Evolutionary conservation across 1,140 invertebrate species (phyloP), one percentile per base, ranked within the genome.

Genomic region (Chionoecetes opilio): DNA sequence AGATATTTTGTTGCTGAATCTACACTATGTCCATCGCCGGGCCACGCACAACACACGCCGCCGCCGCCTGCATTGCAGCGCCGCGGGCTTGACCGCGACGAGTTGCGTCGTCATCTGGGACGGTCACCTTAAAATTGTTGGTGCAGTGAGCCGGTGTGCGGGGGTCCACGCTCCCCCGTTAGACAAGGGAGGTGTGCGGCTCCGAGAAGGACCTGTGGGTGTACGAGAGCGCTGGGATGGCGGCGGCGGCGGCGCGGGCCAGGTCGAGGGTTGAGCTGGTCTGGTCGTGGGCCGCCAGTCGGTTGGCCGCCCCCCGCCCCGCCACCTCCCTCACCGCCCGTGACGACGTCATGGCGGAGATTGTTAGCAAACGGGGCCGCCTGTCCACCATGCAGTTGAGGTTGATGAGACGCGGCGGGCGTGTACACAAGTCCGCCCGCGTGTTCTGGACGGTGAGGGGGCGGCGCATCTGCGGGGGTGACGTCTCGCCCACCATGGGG

Each of bases 311-410:
- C 9, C 91, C 91, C 11, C 82, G 94, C n/a, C 90, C 90, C n/a
- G 90, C 82, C 34, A 92, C 91, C 84, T 92, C 91, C 26, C 84
- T 29, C 26, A 32, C 89, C 35, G 84, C 90, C 82, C 94, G 37
- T 21, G 94, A 86, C 8, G 94, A 95, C 26, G 94, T 85, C 82
- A 95, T 87, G n/a, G 94, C 94, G n/a, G 94, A 95, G 11, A 95
- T 90, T 26, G 94, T 95, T 34, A 95, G 84, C 63, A 95, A 53
- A 32, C 94, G 82, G 26, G 94, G 94, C 53, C 94, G 38, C 6
- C 94, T 90, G 37, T 95, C 94, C 29, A 92, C 46, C 90, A 95
- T 95, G 46, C 88, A 92, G 63, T 91, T 91, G n/a, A 95, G 63
- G 34, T 92, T 95, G 11, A 95, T 17, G 8, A 95, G 94, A 21